Base-by-base conservation (phyloP, 2,113 vertebrate species). In the Lucifuga dentata region DNA sequence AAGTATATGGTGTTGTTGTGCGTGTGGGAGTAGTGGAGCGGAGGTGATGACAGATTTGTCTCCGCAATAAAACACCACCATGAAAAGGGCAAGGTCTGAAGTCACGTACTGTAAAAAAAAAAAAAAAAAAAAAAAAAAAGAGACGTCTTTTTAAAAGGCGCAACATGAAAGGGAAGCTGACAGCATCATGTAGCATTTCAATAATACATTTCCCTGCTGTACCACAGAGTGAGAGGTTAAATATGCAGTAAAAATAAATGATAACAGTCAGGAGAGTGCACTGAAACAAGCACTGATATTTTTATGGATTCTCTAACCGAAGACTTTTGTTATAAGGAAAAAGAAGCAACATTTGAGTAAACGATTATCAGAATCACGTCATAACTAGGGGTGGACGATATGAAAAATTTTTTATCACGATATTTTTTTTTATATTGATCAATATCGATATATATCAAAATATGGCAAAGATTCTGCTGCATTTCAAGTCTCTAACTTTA, bases 21-120 rank as follows among this genome's bases (percentile, higher is more conserved):
- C 33, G 68, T 20, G 55, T 41, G 57, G 62, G 64, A 53, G 64
- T 52, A 13, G 26, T 68, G 46, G 67, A 45, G 58, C 5, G 5
- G 63, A 84, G 73, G 87, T 81, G 83, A 81, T 58, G 81, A 91
- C 85, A 85, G 76, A 51, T 62, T 69, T 84, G 81, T 85, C 84
- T 73, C 49, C 71, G 39, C 16, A 61, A 84, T 79, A 62, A 83
- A 86, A 85, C 84, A 81, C 88, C 71, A 74, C 39, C 6, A 48
- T 56, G 52, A 48, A 64, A 77, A 76, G 66, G 68, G 69, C 51
- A 84, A 51, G 23, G 43, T 52, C 43, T 44, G 36, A 15, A 39
- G 58, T 51, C 60, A 58, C 67, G 68, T 24, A 26, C 63, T 66
- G 38, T 65, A 48, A 68, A 73, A 72, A 46, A n/a, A n/a, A n/a